Evolutionary conservation across 2,113 vertebrate genomes (phyloP).

Genomic region (Tursiops truncatus): DNA sequence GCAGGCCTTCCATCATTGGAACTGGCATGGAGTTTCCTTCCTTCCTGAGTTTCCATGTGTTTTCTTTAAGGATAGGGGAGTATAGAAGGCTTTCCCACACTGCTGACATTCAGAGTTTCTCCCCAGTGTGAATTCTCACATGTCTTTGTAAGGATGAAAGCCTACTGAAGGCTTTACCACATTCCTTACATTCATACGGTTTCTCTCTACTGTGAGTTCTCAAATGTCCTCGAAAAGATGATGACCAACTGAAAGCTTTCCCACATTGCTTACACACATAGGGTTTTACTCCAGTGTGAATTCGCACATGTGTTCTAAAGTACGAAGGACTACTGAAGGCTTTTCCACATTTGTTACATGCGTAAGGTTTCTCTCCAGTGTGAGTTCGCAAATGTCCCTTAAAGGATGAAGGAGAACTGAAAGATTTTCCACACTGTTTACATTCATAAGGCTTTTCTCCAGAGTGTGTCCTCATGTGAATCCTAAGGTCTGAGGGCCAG

Average conservation of each 20-base stretch:
- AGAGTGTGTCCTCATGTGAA: conserved; percentile 81
- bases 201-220: conserved; percentile 26
- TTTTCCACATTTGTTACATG: conserved; percentile 38
- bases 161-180: neutral
- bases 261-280: conserved; percentile 1
- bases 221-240: neutral
- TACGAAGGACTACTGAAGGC: conserved; percentile 31
- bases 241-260: neutral
- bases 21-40: neutral
- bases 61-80: neutral
- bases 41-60: neutral
- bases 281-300: conserved; percentile 58
- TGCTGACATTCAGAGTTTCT: neutral
- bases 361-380: conserved; percentile 40
- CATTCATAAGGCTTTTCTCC: conserved; percentile 67
- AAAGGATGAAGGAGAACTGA: conserved; percentile 25
- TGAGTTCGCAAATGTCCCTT: conserved; percentile 1
- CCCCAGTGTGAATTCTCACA: neutral
- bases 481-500: conserved; percentile 80
- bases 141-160: neutral
- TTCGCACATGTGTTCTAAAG: conserved; percentile 2
- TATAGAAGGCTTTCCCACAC: neutral
- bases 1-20: neutral
- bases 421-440: conserved; percentile 49
- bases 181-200: neutral